Conservation (phyloP, 2,113 vertebrate species). For the Nannospalax galili region DNA sequence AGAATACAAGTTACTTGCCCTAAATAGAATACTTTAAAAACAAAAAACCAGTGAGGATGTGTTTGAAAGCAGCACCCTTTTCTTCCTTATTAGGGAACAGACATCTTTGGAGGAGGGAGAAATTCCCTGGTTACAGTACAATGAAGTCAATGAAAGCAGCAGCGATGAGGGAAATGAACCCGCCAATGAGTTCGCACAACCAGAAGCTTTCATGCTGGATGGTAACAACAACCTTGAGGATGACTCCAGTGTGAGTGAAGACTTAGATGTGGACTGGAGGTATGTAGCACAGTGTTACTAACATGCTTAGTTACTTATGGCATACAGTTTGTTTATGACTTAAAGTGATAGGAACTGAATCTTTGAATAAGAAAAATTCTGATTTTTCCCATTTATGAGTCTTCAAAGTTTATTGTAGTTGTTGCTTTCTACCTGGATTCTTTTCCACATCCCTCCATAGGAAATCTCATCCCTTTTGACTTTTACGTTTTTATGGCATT, state of each 20-base stretch:
- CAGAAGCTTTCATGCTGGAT: conserved; percentile 87
- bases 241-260: conserved; percentile 90
- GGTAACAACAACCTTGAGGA: conserved; percentile 90
- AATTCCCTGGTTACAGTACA: conserved; percentile 86
- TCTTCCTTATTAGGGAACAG: conserved; percentile 82
- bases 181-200: conserved; percentile 82
- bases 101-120: conserved; percentile 88
- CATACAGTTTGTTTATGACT: not conserved
- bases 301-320: not conserved
- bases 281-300: conserved; percentile 39
- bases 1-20: not conserved
- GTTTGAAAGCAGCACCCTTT: conserved; percentile 27
- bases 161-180: conserved; percentile 87
- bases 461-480: not conserved
- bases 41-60: not conserved
- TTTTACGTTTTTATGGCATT: conserved; percentile 17
- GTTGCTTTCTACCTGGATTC: not conserved
- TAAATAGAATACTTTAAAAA: not conserved
- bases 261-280: conserved; percentile 91
- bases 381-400: not conserved
- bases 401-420: not conserved
- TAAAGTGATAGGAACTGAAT: not conserved
- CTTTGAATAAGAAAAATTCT: not conserved
- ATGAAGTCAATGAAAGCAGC: conserved; percentile 86
- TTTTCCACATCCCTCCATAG: not conserved